Percentiles rank a stretch among this genome's conserved stretches.
phyloP scores from a whole-genome alignment of 2,113 vertebrate species.

The Argyrosomus japonicus region DNA sequence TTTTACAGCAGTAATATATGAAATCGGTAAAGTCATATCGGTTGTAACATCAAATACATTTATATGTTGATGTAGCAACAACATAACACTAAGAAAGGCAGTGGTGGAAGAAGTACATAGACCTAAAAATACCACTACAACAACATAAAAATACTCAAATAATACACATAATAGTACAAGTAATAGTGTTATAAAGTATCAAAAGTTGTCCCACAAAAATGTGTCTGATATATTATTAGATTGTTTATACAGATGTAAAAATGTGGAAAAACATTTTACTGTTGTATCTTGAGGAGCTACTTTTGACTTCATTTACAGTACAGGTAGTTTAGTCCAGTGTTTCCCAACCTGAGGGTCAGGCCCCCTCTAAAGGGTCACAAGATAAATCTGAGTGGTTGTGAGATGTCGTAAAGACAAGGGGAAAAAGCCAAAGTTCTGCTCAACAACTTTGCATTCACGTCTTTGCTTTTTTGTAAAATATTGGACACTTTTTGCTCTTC shows the following conservation, averaged over 20 bases:
- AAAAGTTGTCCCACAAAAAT: background rate
- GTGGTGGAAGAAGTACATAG: background rate
- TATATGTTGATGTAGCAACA: conserved; percentile 4
- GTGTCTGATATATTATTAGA: background rate
- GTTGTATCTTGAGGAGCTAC: background rate
- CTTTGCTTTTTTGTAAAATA: no score
- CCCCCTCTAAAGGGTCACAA: background rate
- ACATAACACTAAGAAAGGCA: background rate
- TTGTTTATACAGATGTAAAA: background rate
- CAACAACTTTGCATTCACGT: no score
- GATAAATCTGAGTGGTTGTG: background rate
- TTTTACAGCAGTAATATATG: conserved; percentile 23
- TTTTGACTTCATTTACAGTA: background rate
- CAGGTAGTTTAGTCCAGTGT: background rate
- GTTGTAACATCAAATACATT: conserved; percentile 14
- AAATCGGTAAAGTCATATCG: conserved; percentile 21
- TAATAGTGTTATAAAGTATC: no score
- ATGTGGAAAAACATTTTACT: background rate
- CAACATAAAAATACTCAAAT: background rate
- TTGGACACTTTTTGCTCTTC: no score
- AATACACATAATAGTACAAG: background rate
- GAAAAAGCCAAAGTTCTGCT: no score
- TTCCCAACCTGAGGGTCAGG: background rate
- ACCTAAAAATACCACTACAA: background rate
- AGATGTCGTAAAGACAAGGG: background rate